Evolutionary conservation across 2,797 vertebrate species (phyloP).

Genomic region (Syndactyla subalaris): DNA sequence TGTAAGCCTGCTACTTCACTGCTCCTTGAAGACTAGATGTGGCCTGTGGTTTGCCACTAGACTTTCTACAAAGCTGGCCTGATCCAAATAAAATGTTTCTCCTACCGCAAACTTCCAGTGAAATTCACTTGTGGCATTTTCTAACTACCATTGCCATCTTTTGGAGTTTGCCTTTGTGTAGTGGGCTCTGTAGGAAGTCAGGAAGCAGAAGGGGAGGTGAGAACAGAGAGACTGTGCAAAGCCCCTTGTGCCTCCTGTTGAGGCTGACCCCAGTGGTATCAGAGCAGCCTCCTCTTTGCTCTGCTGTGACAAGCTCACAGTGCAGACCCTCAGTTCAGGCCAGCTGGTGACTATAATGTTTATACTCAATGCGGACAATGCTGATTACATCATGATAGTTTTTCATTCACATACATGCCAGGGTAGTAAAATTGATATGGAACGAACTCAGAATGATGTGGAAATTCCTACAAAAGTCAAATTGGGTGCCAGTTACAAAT

Average conservation of each 20-base stretch:
- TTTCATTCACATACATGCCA: background rate
- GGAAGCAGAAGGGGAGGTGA: background rate
- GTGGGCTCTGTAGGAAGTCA: background rate
- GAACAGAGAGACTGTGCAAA: background rate
- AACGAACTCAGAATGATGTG: constrained; percentile 15
- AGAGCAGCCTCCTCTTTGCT: background rate
- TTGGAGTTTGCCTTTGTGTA: background rate
- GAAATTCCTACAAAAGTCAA: constrained; percentile 56
- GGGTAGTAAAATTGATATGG: constrained; percentile 21
- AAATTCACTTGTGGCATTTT: background rate
- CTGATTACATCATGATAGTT: background rate
- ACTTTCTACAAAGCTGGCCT: background rate
- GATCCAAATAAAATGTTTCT: constrained; percentile 24
- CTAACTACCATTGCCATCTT: background rate
- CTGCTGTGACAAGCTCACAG: background rate
- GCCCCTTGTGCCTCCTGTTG: rapidly evolving
- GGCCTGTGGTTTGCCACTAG: constrained; percentile 32
- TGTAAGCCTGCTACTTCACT: background rate
- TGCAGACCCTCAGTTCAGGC: background rate
- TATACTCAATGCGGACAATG: background rate
- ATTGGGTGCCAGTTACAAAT: constrained; percentile 46
- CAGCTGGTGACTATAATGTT: background rate
- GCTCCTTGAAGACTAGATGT: constrained; percentile 21
- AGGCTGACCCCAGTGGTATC: background rate
- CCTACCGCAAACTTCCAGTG: background rate